Percentiles rank a stretch among this genome's conserved stretches.
These are phyloP conservation scores for Hypselothyrea guttata DNA, from an alignment of 2,888 invertebrate species.

Conservation along the genomic window DNA sequence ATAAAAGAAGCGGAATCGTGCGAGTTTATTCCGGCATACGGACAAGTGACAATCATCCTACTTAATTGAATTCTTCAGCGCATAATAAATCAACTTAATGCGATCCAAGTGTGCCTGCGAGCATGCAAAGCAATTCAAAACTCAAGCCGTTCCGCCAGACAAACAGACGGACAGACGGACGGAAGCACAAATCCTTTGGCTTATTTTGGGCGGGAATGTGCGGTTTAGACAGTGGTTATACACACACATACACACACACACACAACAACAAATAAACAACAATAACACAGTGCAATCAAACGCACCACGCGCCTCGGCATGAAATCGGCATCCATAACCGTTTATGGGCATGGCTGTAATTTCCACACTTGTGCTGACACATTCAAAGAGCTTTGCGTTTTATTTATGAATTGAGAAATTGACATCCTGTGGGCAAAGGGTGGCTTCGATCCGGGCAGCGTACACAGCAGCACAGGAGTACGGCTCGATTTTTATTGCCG, in stretches of 20 bases:
- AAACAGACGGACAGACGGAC: not conserved
- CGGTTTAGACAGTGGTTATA: conserved; percentile 59
- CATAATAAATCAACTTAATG: conserved; percentile 81
- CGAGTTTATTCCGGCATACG: conserved; percentile 66
- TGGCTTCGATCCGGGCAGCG: conserved; percentile 5
- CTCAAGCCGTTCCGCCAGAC: conserved; percentile 31
- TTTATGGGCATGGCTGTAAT: conserved; percentile 65
- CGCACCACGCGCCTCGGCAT: conserved; percentile 40
- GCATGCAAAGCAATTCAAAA: conserved; percentile 71
- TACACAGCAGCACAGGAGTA: too few relatives aligned
- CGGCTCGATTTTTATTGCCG: conserved; percentile 78
- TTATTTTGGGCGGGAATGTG: conserved; percentile 49
- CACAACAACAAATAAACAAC: conserved; percentile 67
- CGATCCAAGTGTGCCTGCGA: conserved; percentile 75
- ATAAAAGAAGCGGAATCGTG: too few relatives aligned
- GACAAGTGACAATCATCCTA: conserved; percentile 81
- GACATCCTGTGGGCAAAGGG: conserved; percentile 65
- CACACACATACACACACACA: conserved; percentile 8
- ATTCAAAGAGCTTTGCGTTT: conserved; percentile 77
- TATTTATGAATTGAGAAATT: conserved; percentile 74
- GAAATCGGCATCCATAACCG: conserved; percentile 25
- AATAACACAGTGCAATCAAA: conserved; percentile 59
- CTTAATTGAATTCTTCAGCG: conserved; percentile 81
- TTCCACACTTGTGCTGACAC: conserved; percentile 82
- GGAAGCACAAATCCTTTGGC: conserved; percentile 66